A percentile compares a stretch with the other conserved stretches of the same genome.
Evolutionary conservation across 2,888 invertebrate genomes (phyloP).

Genomic region (Gisinianus flammeolus): DNA sequence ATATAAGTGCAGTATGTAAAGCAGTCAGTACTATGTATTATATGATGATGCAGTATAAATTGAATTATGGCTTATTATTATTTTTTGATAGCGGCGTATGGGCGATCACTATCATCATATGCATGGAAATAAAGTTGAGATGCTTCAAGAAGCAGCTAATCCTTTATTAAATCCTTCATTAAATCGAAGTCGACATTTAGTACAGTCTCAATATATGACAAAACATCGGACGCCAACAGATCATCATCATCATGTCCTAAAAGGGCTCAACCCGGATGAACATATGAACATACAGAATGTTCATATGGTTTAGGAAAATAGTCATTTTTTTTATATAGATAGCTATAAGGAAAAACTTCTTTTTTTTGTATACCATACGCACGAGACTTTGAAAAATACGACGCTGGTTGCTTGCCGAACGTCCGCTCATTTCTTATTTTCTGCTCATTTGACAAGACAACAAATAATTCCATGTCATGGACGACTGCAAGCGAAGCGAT

Average conservation of each 20-base stretch:
- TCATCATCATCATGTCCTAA: slow-evolving; percentile 58
- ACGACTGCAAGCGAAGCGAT: not conserved
- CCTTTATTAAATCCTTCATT: slow-evolving; percentile 52
- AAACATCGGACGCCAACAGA: slow-evolving; percentile 55
- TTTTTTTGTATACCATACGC: slow-evolving; percentile 24
- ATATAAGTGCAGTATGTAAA: not conserved
- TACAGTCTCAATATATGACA: slow-evolving; percentile 47
- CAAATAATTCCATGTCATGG: not conserved
- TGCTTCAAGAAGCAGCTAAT: slow-evolving; percentile 56
- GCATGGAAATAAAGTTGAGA: slow-evolving; percentile 55
- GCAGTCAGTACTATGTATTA: not conserved
- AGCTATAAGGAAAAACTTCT: not conserved
- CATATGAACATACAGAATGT: slow-evolving; percentile 59
- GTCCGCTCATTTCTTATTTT: slow-evolving; percentile 25
- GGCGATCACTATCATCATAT: slow-evolving; percentile 51
- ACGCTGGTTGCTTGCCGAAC: slow-evolving; percentile 31
- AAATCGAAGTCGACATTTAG: slow-evolving; percentile 52
- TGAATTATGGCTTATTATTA: not conserved
- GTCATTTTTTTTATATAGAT: not conserved
- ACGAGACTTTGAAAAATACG: slow-evolving; percentile 22
- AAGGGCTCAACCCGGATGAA: slow-evolving; percentile 57
- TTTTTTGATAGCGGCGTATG: slow-evolving; percentile 26
- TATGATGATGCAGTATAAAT: not conserved
- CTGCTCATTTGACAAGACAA: slow-evolving; percentile 4
- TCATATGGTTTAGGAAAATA: slow-evolving; percentile 56